Percentiles rank a stretch among this genome's conserved stretches.
Conservation (phyloP, 2,888 invertebrate genomes). For the Hemistola chrysoprasaria region DNA sequence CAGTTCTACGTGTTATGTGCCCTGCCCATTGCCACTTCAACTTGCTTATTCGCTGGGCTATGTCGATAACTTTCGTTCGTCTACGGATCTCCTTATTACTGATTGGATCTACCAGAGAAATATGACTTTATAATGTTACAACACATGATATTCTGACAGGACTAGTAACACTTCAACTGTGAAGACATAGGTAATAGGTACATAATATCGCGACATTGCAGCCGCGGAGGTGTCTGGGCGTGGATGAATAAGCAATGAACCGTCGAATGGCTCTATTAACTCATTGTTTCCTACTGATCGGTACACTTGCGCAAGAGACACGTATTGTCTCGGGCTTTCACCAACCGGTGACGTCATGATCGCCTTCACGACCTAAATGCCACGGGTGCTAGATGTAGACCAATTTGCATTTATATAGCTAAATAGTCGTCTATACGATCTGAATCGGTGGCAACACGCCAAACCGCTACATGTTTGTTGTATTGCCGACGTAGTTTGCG, state of each 20-base stretch:
- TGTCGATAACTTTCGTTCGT: no score
- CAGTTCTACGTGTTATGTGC: no score
- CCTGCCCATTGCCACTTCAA: no score
- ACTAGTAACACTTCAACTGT: conserved; percentile 40
- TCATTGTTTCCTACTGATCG: conserved; percentile 71
- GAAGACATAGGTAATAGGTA: conserved; percentile 48
- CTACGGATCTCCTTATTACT: no score
- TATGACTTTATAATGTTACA: conserved; percentile 3
- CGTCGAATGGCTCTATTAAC: conserved; percentile 80
- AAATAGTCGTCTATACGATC: conserved; percentile 48
- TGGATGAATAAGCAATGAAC: conserved; percentile 81
- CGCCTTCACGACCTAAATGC: conserved; percentile 63
- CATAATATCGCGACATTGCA: conserved; percentile 58
- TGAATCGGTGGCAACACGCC: conserved; percentile 47
- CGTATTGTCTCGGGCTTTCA: conserved; percentile 76
- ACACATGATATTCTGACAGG: conserved; percentile 25
- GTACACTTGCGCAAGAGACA: conserved; percentile 75
- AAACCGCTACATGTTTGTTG: conserved; percentile 39
- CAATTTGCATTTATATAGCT: conserved; percentile 65
- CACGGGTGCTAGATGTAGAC: conserved; percentile 60
- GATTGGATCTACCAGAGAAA: no score
- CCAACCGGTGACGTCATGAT: conserved; percentile 68
- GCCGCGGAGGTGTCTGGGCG: conserved; percentile 75
- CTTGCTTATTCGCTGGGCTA: no score
- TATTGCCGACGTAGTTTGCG: conserved; percentile 23